Base-by-base conservation (phyloP, 2,797 vertebrate genomes). In the Hyperoplus lanceolatus region DNA sequence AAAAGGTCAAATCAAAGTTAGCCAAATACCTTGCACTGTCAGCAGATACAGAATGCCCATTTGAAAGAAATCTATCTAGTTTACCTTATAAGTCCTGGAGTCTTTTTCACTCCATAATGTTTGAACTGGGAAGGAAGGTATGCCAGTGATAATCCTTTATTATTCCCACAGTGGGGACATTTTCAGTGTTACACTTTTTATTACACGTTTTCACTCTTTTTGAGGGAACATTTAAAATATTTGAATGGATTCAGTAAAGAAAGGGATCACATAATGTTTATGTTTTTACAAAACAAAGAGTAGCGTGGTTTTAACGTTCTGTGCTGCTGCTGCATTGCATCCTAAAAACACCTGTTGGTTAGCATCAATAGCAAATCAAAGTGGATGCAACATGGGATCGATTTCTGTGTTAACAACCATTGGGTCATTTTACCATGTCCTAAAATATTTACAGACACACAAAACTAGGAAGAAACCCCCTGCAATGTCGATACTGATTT, bases 21-120 rank as follows among this genome's bases (percentile, higher is more conserved):
- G 46, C 63, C 9, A 10, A 80, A 80, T 81, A 66, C 59, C 38
- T 54, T 55, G 18, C 71, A 51, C 58, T 77, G 71, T 81, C 58
- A 74, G 63, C 51, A 80, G 65, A 82, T 63, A 64, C 70, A 79
- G 56, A 82, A 72, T 51, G 4, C 12, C 42, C 45, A 85, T 80
- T 82, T 84, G 70, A 51, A 81, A 86, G 60, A 70, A 89, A 80
- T 87, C 72, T 74, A 42, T 79, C 29, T 46, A 64, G 53, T 82
- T 74, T 86, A 71, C 45, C 15, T 49, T 70, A 45, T 59, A 67
- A 80, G 70, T 79, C 84, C 29, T 88, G 70, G 66, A 87, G 77
- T 46, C 55, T 8, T 85, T 87, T 88, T 80, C 4, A 71, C 81
- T 60, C 68, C 63, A 70, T 79, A 77, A 61, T 67, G 70, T 69